Percentiles rank a stretch among this genome's conserved stretches.
Evolutionary conservation across 2,888 invertebrate species (phyloP).

Genomic region (Meloe dianella): DNA sequence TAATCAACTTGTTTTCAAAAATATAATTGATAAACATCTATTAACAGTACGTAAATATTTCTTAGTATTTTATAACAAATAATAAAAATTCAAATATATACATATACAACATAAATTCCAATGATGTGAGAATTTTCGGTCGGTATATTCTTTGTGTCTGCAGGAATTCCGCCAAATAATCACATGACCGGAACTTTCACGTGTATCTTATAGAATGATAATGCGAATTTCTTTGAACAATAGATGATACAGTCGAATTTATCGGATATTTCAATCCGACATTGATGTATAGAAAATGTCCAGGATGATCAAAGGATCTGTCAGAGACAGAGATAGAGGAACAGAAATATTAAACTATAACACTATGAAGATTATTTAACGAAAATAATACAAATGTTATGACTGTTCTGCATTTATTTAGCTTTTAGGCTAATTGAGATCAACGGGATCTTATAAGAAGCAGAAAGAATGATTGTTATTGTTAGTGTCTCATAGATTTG

Average conservation of each 20-base stretch:
- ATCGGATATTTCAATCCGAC: constrained; percentile 6
- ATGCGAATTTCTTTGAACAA: constrained; percentile 27
- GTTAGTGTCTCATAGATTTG: too few relatives aligned
- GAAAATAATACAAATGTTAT: too few relatives aligned
- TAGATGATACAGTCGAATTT: constrained; percentile 16
- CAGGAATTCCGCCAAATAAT: constrained; percentile 25
- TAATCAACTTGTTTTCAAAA: not conserved
- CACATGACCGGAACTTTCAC: constrained; percentile 39
- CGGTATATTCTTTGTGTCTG: constrained; percentile 23
- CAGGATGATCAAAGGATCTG: not conserved
- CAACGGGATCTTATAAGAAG: too few relatives aligned
- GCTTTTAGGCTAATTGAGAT: too few relatives aligned
- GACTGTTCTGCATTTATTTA: too few relatives aligned
- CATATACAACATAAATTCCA: not conserved
- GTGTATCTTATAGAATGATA: constrained; percentile 34
- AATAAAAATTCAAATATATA: not conserved
- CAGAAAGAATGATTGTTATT: too few relatives aligned
- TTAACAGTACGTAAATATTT: not conserved
- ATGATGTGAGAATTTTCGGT: constrained; percentile 6
- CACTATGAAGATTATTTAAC: too few relatives aligned
- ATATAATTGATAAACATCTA: not conserved
- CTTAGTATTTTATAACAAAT: constrained; percentile 6
- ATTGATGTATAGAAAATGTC: not conserved
- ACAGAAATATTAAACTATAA: too few relatives aligned
- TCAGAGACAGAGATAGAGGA: not conserved